Conservation (phyloP, 1,140 invertebrate genomes). For the Orussus abietinus region DNA sequence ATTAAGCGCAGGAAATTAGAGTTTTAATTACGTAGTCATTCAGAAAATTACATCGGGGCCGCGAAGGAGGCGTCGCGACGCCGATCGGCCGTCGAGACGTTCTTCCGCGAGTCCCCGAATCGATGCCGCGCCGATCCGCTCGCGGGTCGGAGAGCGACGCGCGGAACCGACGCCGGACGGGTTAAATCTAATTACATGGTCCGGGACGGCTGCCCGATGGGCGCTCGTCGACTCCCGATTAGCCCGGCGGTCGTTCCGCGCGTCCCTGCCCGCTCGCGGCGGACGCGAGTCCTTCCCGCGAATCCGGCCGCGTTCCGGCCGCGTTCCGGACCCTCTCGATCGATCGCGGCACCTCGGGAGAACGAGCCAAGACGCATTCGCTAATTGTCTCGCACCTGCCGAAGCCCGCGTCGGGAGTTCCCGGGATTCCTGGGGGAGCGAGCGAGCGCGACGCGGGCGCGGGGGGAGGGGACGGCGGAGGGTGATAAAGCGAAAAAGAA, state of each 20-base stretch:
- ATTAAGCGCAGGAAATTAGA: slow-evolving; percentile 58
- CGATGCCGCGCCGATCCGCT: slow-evolving; percentile 28
- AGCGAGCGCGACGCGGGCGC: not conserved
- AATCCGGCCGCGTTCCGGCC: too few species aligned
- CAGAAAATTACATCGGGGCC: slow-evolving; percentile 55
- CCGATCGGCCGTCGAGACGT: slow-evolving; percentile 16
- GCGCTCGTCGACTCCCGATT: slow-evolving; percentile 20
- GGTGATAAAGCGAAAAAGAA: slow-evolving; percentile 3
- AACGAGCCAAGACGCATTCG: too few species aligned
- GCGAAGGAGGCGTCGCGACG: slow-evolving; percentile 17
- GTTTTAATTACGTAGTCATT: slow-evolving; percentile 58
- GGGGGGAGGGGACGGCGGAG: not conserved
- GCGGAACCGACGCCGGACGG: slow-evolving; percentile 35
- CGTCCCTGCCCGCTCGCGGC: too few species aligned
- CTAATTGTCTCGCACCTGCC: too few species aligned
- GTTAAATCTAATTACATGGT: slow-evolving; percentile 49
- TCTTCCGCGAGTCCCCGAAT: too few species aligned
- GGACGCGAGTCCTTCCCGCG: too few species aligned
- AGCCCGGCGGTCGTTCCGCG: slow-evolving; percentile 32
- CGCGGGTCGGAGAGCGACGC: slow-evolving; percentile 30
- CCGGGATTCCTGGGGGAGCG: too few species aligned
- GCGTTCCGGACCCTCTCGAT: too few species aligned
- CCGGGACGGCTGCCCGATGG: slow-evolving; percentile 45
- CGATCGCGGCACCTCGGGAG: too few species aligned
- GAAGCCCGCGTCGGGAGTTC: too few species aligned